Percentiles rank a stretch among this genome's conserved stretches.
Evolutionary conservation across 2,797 vertebrate species (phyloP).

Genomic region (Rousettus madagascariensis): DNA sequence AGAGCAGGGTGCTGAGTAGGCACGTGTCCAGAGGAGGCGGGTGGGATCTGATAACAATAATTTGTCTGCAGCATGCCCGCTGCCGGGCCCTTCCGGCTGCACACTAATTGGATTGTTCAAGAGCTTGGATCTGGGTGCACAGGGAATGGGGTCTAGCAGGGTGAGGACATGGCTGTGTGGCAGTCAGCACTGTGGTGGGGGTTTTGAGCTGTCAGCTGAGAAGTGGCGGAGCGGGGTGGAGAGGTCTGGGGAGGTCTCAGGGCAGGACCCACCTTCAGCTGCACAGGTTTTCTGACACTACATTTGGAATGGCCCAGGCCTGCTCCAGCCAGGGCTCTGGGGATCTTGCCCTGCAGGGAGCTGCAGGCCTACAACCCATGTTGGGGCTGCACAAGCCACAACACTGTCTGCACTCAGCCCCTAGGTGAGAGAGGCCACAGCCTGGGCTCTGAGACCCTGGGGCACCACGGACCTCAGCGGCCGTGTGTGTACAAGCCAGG

Average conservation of each 20-base stretch:
- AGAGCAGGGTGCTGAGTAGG: constrained; percentile 54
- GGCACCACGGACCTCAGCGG: neutral
- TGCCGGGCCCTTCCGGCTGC: neutral
- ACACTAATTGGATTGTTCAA: constrained; percentile 33
- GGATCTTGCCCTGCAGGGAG: neutral
- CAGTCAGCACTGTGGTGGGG: too few species aligned
- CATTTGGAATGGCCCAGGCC: neutral
- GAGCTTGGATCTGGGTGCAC: neutral
- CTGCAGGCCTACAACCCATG: neutral
- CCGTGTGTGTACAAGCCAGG: neutral
- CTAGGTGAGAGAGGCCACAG: neutral
- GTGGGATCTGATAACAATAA: constrained; percentile 60
- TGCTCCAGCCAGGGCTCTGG: neutral
- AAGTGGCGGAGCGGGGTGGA: neutral
- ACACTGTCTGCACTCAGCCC: neutral
- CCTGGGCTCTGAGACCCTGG: neutral
- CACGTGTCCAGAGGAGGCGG: constrained; percentile 43
- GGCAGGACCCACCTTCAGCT: neutral
- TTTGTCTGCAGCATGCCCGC: constrained; percentile 52
- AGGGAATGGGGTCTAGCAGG: neutral
- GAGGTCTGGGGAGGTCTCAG: neutral
- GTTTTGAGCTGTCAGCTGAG: neutral
- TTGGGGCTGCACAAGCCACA: neutral
- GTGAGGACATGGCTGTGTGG: neutral
- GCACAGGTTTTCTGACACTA: neutral